Base-by-base conservation (phyloP, 2,888 invertebrate genomes). In the Rhagium mordax region DNA sequence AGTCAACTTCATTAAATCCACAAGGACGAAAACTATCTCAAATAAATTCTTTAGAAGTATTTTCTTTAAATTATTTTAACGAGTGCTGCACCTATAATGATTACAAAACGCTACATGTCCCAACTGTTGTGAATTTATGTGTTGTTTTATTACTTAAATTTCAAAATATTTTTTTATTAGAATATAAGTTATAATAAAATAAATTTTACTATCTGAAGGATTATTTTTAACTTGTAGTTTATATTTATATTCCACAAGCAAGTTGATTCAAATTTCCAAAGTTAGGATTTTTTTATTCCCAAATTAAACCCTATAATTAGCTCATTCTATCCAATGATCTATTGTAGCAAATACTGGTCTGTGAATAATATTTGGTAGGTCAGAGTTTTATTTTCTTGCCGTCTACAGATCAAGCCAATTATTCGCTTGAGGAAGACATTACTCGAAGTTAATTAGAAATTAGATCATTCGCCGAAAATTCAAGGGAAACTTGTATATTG, bases 381-480 rank as follows among this genome's bases (percentile, higher is more conserved):
- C n/a, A n/a, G n/a, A n/a, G n/a, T n/a, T n/a, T 21, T 21, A n/a
- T 55, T 53, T 24, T 10, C 53, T 53, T 24, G 24, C 21, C 20
- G n/a, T 20, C 10, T 21, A 57, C 27, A 21, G 15, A 49, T 51
- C 59, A n/a, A 27, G 2, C 61, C 16, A 61, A 57, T 61, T 59
- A 60, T 61, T 47, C 10, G 27, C 7, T 24, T 24, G 27, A 51
- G 18, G 53, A 69, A 61, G 69, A 61, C 67, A 41, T 61, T 57
- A n/a, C 66, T 51, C 24, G 55, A 41, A 60, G 53, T 71, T 67
- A 67, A 67, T 65, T 71, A 59, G 65, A 65, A 65, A 60, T 71
- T 67, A 60, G 71, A 67, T 66, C 24, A 70, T 21, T 51, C 57
- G 8, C 66, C 67, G 53, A 71, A 71, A 60, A 67, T 49, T 49